These are phyloP conservation scores for Sphaeridia pumilis DNA, from an alignment of 2,888 invertebrate species.

Conservation along the genomic window DNA sequence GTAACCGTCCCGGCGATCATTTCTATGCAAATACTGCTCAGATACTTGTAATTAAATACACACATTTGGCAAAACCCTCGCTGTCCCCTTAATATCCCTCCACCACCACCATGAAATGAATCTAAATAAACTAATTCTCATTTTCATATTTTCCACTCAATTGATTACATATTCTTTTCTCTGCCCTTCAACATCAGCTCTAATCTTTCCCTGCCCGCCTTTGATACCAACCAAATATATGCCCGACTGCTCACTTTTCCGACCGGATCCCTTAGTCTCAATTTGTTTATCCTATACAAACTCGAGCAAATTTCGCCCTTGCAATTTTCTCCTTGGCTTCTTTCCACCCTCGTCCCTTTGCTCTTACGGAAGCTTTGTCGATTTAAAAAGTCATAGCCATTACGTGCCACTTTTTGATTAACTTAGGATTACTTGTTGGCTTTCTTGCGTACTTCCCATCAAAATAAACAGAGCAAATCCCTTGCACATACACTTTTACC, in stretches of 20 bases:
- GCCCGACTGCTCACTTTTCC: neutral
- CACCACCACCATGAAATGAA: neutral
- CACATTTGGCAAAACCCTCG: neutral
- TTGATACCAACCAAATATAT: neutral
- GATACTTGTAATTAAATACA: neutral
- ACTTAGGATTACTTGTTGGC: conserved; percentile 23
- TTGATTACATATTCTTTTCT: conserved; percentile 10
- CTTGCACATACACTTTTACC: neutral
- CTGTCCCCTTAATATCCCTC: too few species aligned
- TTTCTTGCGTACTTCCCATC: neutral
- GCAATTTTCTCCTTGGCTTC: neutral
- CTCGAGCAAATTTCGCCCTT: too few species aligned
- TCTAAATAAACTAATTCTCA: conserved; percentile 6
- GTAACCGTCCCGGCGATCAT: too few species aligned
- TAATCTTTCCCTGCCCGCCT: neutral
- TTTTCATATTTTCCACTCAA: conserved; percentile 17
- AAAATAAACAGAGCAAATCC: too few species aligned
- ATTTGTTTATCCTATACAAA: too few species aligned
- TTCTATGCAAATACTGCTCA: neutral
- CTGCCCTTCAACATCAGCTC: neutral
- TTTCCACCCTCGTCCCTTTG: neutral
- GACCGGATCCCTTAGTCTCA: neutral
- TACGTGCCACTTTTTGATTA: conserved; percentile 33
- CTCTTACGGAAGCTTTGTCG: neutral
- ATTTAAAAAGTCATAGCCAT: conserved; percentile 26